Evolutionary conservation across 2,113 vertebrate genomes (phyloP).

Genomic region (Taxidea taxus): DNA sequence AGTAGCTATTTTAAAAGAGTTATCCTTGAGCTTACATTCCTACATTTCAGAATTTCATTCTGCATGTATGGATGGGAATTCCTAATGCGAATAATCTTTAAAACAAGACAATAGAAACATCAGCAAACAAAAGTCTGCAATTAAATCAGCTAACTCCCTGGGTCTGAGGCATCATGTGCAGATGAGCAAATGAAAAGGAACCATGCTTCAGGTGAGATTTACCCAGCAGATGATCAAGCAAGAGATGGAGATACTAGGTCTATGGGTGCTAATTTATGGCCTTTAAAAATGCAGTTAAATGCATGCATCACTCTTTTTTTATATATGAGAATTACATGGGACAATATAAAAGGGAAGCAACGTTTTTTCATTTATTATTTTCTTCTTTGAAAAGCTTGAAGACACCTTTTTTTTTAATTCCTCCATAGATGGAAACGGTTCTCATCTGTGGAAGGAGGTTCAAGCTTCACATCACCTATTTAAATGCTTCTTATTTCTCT

Average conservation of each 20-base stretch:
- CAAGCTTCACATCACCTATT: not conserved
- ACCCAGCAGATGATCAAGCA: not conserved
- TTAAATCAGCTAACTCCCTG: constrained; percentile 37
- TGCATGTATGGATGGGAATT: constrained; percentile 55
- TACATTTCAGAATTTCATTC: constrained; percentile 61
- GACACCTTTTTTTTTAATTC: not conserved
- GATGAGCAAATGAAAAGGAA: not conserved
- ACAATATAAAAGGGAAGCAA: not conserved
- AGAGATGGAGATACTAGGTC: not conserved
- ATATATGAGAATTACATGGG: not conserved
- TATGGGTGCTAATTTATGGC: not conserved
- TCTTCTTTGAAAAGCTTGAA: not conserved
- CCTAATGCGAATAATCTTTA: constrained; percentile 75
- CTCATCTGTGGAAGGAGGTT: not conserved
- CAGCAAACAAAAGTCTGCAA: constrained; percentile 58
- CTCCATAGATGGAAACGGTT: rapidly evolving
- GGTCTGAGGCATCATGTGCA: not conserved
- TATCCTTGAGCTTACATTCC: not conserved
- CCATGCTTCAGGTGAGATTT: not conserved
- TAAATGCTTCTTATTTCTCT: constrained; percentile 15
- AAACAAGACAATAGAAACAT: constrained; percentile 77
- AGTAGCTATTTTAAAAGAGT: not conserved
- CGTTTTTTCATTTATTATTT: not conserved
- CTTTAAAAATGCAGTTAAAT: not conserved
- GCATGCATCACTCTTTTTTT: not conserved